phyloP scores from a whole-genome alignment of 2,888 invertebrate species.

The Andrena flavipes region DNA sequence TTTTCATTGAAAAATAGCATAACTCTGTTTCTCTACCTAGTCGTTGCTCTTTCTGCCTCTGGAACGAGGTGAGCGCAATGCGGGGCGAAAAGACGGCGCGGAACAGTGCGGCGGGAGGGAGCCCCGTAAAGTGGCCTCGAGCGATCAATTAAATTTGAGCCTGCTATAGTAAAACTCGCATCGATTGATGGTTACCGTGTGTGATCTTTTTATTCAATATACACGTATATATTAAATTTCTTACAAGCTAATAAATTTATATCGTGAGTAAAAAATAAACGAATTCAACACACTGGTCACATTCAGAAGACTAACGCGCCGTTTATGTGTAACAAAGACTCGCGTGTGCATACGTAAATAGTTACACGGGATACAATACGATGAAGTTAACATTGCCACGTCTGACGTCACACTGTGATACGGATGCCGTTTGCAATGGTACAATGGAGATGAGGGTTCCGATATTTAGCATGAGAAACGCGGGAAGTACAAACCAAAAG shows the following conservation, averaged over 20 bases:
- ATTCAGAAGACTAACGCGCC: conserved; percentile 53
- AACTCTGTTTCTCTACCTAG: no score
- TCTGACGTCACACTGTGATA: conserved; percentile 52
- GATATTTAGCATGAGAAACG: conserved; percentile 18
- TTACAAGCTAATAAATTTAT: conserved; percentile 75
- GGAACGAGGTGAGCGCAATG: no score
- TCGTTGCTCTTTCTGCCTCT: no score
- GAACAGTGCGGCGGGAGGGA: no score
- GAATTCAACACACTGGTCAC: conserved; percentile 63
- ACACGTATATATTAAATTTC: conserved; percentile 80
- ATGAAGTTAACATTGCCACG: conserved; percentile 50
- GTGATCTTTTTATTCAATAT: conserved; percentile 70
- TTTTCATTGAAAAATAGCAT: no score
- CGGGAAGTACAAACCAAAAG: conserved; percentile 10
- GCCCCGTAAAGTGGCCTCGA: not conserved
- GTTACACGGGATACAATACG: conserved; percentile 43
- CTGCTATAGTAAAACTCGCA: conserved; percentile 35
- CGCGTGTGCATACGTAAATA: conserved; percentile 44
- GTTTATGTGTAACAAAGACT: conserved; percentile 49
- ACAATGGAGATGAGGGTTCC: conserved; percentile 18
- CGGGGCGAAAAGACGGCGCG: no score
- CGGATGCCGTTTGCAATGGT: conserved; percentile 28
- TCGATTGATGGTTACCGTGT: conserved; percentile 54
- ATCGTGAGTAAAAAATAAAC: conserved; percentile 73
- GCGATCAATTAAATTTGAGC: conserved; percentile 10